Evolutionary conservation across 2,888 invertebrate genomes (phyloP).

Genomic region (Caenorhabditis becei): DNA sequence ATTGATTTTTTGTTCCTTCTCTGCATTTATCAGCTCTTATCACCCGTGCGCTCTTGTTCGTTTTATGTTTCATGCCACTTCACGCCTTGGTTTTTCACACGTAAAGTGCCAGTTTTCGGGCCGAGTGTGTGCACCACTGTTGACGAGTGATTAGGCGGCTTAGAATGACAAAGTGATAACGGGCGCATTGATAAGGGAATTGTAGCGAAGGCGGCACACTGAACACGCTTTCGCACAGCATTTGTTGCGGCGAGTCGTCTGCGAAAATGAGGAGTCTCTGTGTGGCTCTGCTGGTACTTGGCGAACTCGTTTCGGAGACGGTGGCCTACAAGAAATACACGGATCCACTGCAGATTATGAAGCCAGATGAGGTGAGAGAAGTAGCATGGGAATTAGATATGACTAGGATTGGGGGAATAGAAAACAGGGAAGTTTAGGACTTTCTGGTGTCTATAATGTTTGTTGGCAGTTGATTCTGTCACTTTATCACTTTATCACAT

Average conservation of each 20-base stretch:
- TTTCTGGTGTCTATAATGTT: neutral
- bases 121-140: neutral
- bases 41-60: neutral
- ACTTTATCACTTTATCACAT: too few species aligned
- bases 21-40: neutral
- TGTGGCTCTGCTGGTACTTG: too few species aligned
- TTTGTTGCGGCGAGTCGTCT: neutral
- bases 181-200: neutral
- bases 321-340: conserved; percentile 39
- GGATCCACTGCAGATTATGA: conserved; percentile 42
- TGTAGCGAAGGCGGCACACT: neutral
- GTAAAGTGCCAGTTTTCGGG: conserved; percentile 35
- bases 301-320: neutral
- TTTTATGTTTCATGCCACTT: conserved; percentile 2
- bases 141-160: neutral
- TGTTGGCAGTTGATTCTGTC: too few species aligned
- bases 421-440: too few species aligned
- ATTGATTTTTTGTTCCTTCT: neutral
- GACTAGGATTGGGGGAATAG: too few species aligned
- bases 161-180: neutral
- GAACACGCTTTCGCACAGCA: neutral
- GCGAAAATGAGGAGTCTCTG: too few species aligned
- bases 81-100: conserved; percentile 36
- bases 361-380: conserved; percentile 32
- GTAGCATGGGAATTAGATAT: neutral